A percentile compares a stretch with the other conserved stretches of the same genome.
Evolutionary conservation across 2,113 vertebrate species (phyloP).

Genomic region (Bubo blakistoni): DNA sequence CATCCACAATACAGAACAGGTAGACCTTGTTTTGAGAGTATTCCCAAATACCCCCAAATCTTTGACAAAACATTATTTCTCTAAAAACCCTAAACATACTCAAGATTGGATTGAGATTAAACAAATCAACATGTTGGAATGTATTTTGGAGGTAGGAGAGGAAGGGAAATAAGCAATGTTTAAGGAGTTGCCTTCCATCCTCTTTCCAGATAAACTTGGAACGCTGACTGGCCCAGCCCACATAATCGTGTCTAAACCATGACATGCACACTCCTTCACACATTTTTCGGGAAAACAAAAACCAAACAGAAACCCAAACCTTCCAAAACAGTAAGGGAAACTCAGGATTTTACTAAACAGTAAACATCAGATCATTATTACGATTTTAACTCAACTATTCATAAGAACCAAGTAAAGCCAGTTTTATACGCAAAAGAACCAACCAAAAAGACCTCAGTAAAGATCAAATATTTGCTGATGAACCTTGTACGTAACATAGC

Average conservation of each 20-base stretch:
- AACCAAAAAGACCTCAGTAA: background rate
- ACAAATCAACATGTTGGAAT: background rate
- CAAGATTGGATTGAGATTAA: background rate
- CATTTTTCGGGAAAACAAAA: slow-evolving; percentile 9
- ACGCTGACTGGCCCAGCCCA: background rate
- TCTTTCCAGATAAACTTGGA: slow-evolving; percentile 24
- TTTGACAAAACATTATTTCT: background rate
- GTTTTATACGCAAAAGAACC: background rate
- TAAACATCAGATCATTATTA: background rate
- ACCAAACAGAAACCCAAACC: background rate
- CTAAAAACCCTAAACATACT: background rate
- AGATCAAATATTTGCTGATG: background rate
- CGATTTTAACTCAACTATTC: background rate
- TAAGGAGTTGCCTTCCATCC: slow-evolving; percentile 49
- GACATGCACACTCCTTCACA: background rate
- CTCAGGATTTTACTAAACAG: background rate
- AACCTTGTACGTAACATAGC: background rate
- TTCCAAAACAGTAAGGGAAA: background rate
- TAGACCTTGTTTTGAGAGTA: background rate
- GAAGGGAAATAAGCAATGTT: background rate
- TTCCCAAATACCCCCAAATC: background rate
- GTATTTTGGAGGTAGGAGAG: background rate
- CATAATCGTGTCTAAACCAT: background rate
- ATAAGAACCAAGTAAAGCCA: background rate
- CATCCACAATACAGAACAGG: background rate